phyloP scores from a whole-genome alignment of 1,140 invertebrate species.

The Drosophila pallidifrons region DNA sequence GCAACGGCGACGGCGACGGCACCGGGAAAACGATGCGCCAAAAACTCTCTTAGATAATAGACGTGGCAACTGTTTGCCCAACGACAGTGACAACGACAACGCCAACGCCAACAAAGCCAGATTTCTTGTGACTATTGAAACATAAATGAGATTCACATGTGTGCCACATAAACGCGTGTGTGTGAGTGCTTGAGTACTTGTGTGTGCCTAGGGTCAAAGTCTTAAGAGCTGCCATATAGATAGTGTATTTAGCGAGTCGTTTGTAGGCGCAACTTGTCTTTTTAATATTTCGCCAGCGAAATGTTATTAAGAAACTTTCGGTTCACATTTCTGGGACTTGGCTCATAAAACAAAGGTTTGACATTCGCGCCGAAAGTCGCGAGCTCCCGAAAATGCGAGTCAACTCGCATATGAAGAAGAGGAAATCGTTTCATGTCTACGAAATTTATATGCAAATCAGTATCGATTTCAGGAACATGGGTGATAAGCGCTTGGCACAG shows the following conservation, averaged over 20 bases:
- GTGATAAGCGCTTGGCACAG: conserved; percentile 75
- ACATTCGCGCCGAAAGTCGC: conserved; percentile 61
- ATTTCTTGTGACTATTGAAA: conserved; percentile 70
- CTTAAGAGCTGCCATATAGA: conserved; percentile 32
- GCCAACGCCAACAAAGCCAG: conserved; percentile 42
- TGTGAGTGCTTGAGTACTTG: background rate
- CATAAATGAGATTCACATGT: conserved; percentile 56
- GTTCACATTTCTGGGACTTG: conserved; percentile 55
- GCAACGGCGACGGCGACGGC: conserved; percentile 50
- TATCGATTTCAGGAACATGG: conserved; percentile 75
- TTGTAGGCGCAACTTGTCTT: conserved; percentile 38
- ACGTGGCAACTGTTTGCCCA: conserved; percentile 74
- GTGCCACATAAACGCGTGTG: no score
- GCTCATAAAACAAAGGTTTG: conserved; percentile 74
- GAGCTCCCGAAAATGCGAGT: background rate
- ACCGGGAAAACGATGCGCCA: conserved; percentile 63
- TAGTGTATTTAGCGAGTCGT: conserved; percentile 24
- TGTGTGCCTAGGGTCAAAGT: conserved; percentile 55
- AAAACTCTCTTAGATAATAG: conserved; percentile 77
- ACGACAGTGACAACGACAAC: conserved; percentile 42
- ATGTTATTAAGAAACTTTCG: conserved; percentile 78
- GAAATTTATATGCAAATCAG: conserved; percentile 79
- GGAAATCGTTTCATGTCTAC: conserved; percentile 51
- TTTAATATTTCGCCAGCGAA: conserved; percentile 70
- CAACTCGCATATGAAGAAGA: conserved; percentile 2